Evolutionary conservation across 2,888 invertebrate genomes (phyloP).

Genomic region (Schizaphis graminum): DNA sequence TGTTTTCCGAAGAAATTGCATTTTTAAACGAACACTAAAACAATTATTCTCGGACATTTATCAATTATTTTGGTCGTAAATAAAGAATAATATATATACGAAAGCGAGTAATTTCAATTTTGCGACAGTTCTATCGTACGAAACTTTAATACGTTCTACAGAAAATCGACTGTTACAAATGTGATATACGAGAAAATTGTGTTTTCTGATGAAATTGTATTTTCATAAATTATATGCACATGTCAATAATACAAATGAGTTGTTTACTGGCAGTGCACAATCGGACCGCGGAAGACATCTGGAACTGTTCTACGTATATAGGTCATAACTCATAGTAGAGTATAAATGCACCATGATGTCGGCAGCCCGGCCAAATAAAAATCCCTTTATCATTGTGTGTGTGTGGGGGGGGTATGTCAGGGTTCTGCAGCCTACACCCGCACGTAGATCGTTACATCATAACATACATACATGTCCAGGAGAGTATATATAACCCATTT

Average conservation of each 20-base stretch:
- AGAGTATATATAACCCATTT: not conserved
- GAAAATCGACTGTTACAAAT: not conserved
- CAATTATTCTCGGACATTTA: too few relatives aligned
- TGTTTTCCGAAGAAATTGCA: too few relatives aligned
- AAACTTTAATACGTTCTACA: not conserved
- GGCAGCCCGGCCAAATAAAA: not conserved
- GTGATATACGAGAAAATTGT: not conserved
- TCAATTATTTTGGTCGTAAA: too few relatives aligned
- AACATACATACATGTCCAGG: not conserved
- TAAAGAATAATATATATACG: too few relatives aligned
- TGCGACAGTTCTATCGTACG: not conserved
- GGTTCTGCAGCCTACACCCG: not conserved
- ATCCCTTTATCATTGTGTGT: not conserved
- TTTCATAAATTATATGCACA: not conserved
- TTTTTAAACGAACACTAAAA: too few relatives aligned
- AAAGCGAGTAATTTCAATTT: not conserved
- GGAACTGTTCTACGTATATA: conserved; percentile 6
- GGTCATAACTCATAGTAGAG: conserved; percentile 2
- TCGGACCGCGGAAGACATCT: not conserved
- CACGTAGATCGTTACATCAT: not conserved
- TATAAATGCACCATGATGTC: not conserved
- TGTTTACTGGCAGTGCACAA: not conserved
- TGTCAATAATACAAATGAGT: not conserved
- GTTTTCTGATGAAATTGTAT: not conserved
- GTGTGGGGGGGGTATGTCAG: not conserved